These are phyloP conservation scores for Halcyon smyrnensis DNA, from an alignment of 2,797 vertebrate species.

Conservation along the genomic window DNA sequence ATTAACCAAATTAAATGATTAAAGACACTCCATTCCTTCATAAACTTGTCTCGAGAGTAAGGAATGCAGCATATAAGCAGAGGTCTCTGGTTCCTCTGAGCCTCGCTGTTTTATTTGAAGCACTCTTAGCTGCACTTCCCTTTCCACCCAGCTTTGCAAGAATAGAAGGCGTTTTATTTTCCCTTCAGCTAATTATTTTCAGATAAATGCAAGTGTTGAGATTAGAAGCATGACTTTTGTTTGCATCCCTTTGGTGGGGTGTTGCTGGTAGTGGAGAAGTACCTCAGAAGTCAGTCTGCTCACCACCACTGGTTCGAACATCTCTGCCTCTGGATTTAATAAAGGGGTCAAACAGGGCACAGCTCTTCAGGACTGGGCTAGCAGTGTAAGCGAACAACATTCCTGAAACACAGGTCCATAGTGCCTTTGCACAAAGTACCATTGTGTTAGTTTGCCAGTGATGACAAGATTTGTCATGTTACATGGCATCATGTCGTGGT, in stretches of 20 bases:
- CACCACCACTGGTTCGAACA: background rate
- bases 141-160: slow-evolving; percentile 14
- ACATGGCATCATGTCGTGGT: background rate
- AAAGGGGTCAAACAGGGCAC: background rate
- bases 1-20: slow-evolving; percentile 91
- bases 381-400: background rate
- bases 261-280: background rate
- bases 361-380: background rate
- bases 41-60: slow-evolving; percentile 83
- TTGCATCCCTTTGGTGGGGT: background rate
- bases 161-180: slow-evolving; percentile 24
- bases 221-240: background rate
- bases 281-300: background rate
- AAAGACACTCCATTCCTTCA: slow-evolving; percentile 88
- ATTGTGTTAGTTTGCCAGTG: background rate
- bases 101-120: slow-evolving; percentile 37
- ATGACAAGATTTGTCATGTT: background rate
- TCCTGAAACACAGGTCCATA: background rate
- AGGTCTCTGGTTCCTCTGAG: slow-evolving; percentile 54
- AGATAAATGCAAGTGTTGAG: slow-evolving; percentile 3
- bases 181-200: slow-evolving; percentile 37
- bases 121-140: slow-evolving; percentile 12
- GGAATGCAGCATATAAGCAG: slow-evolving; percentile 25
- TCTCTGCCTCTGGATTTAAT: background rate
- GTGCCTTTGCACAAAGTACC: background rate